phyloP scores from a whole-genome alignment of 37 sponge, comb jelly and placozoan genomes.

The Axinella damicornis region DNA sequence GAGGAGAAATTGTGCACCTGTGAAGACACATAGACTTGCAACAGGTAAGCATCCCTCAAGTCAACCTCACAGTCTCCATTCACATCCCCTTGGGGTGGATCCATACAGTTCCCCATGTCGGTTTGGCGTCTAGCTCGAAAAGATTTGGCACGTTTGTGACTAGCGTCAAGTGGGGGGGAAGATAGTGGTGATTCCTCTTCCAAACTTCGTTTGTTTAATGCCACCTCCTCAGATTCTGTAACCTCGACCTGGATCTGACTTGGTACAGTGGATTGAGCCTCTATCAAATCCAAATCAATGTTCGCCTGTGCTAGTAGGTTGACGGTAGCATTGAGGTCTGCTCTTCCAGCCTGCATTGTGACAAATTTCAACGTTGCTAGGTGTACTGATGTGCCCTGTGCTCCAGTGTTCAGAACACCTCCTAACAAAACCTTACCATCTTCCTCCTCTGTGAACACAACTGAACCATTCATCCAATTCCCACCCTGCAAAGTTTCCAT shows the following conservation, averaged over 20 bases:
- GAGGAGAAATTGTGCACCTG: conserved; percentile 54
- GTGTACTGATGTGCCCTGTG: conserved; percentile 3
- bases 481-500: conserved; percentile 17
- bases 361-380: conserved; percentile 46
- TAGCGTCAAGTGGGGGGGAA: not conserved
- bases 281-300: not conserved
- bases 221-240: not conserved
- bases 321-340: conserved; percentile 26
- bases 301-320: conserved; percentile 16
- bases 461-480: conserved; percentile 51
- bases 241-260: conserved; percentile 19
- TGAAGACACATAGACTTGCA: conserved; percentile 55
- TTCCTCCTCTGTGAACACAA: not conserved
- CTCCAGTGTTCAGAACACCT: conserved; percentile 58
- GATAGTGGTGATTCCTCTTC: conserved; percentile 9
- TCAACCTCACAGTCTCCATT: conserved; percentile 74
- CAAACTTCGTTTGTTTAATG: not conserved
- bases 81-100: conserved; percentile 41
- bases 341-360: not conserved
- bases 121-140: not conserved
- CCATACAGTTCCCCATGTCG: not conserved
- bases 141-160: not conserved
- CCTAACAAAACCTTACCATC: conserved; percentile 38
- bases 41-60: conserved; percentile 55
- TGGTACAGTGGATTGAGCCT: not conserved